Conservation (phyloP, 2,797 vertebrate genomes). For the Pantherophis vulpinus region DNA sequence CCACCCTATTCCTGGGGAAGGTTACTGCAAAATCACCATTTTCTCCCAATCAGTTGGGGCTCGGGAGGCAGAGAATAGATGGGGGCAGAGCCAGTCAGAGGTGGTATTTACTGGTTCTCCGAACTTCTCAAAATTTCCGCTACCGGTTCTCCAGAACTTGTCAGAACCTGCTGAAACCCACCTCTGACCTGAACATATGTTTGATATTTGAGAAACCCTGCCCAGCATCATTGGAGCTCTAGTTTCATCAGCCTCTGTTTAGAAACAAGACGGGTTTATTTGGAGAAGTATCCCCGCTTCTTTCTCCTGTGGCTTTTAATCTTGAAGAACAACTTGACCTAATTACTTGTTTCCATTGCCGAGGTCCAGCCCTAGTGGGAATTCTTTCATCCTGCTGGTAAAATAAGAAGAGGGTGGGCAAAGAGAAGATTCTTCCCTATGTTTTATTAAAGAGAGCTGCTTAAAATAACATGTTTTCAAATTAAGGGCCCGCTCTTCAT, state of each 20-base stretch:
- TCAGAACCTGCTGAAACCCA: no score
- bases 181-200: background rate
- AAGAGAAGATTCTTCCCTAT: conserved; percentile 29
- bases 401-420: conserved; percentile 38
- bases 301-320: background rate
- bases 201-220: background rate
- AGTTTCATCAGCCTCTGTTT: background rate
- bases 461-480: conserved; percentile 50
- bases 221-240: fast-evolving
- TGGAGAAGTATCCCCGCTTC: background rate
- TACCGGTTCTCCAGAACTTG: no score
- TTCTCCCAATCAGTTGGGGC: no score
- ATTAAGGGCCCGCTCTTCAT: conserved; percentile 51
- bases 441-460: conserved; percentile 55
- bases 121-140: no score
- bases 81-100: no score
- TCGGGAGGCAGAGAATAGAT: no score
- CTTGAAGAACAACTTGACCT: conserved; percentile 35
- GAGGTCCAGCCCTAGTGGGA: conserved; percentile 37
- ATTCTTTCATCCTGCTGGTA: background rate
- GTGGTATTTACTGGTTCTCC: no score
- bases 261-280: background rate
- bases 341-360: conserved; percentile 44
- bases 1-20: no score
- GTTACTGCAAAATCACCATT: no score